These are phyloP conservation scores for Apomyelois bistriatella DNA, from an alignment of 2,888 invertebrate genomes.

Conservation along the genomic window DNA sequence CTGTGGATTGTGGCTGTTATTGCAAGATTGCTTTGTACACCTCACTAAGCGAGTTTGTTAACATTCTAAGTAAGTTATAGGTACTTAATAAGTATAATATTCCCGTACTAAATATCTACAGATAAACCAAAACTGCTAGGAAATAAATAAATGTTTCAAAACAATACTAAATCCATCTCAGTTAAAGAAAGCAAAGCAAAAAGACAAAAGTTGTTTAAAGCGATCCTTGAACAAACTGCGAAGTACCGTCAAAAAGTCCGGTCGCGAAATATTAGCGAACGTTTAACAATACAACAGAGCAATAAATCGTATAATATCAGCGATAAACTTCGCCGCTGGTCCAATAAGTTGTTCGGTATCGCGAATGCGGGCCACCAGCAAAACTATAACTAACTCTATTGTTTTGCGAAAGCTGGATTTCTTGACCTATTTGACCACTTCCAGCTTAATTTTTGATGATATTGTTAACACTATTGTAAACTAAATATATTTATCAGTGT, in stretches of 20 bases:
- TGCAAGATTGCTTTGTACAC: too few species aligned
- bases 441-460: not conserved
- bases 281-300: slow-evolving; percentile 42
- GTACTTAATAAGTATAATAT: too few species aligned
- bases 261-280: slow-evolving; percentile 35
- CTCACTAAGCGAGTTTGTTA: not conserved
- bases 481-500: too few species aligned
- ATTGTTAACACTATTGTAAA: too few species aligned
- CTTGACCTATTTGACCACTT: slow-evolving; percentile 10
- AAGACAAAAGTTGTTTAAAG: slow-evolving; percentile 11
- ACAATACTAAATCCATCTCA: slow-evolving; percentile 11
- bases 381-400: slow-evolving; percentile 42
- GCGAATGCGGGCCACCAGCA: slow-evolving; percentile 26
- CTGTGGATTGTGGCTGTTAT: too few species aligned
- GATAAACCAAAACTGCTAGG: not conserved
- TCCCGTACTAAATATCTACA: not conserved
- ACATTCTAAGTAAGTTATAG: not conserved
- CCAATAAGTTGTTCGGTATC: slow-evolving; percentile 49
- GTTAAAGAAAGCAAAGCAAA: not conserved
- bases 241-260: slow-evolving; percentile 11
- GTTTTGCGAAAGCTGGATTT: slow-evolving; percentile 41
- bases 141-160: not conserved
- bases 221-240: slow-evolving; percentile 10
- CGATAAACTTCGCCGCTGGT: slow-evolving; percentile 49
- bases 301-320: slow-evolving; percentile 55